Conservation (phyloP, 2,797 vertebrate species). For the Poecilia wingei region DNA sequence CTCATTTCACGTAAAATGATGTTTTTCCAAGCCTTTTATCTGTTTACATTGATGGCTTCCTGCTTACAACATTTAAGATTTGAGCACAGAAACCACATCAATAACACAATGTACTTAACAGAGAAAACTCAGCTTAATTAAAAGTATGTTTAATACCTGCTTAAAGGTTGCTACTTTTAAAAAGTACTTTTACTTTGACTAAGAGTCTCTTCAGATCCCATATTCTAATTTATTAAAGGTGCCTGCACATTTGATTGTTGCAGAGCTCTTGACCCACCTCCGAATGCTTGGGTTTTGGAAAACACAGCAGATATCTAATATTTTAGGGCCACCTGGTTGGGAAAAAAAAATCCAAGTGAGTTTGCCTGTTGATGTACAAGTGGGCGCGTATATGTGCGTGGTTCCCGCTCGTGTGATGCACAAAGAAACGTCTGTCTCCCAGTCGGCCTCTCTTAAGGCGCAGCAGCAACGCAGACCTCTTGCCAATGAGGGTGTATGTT, state of each 20-base stretch:
- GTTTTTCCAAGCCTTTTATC: neutral
- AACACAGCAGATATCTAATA: conserved; percentile 22
- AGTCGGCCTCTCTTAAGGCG: conserved; percentile 57
- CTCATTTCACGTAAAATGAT: neutral
- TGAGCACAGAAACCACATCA: neutral
- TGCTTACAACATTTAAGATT: neutral
- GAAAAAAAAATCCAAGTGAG: conserved; percentile 5
- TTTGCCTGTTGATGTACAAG: conserved; percentile 10
- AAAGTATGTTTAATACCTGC: neutral
- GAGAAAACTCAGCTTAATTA: neutral
- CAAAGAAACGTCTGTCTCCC: conserved; percentile 70
- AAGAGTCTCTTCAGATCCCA: neutral
- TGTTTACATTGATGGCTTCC: neutral
- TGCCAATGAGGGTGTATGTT: conserved; percentile 54
- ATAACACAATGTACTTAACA: neutral
- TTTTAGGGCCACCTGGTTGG: conserved; percentile 26
- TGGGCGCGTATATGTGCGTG: conserved; percentile 46
- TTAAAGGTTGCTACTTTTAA: neutral
- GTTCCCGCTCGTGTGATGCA: conserved; percentile 41
- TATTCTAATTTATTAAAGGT: neutral
- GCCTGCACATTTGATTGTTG: neutral
- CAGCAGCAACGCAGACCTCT: conserved; percentile 39
- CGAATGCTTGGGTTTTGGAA: neutral
- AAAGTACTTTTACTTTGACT: neutral
- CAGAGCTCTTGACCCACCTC: conserved; percentile 31